phyloP scores from a whole-genome alignment of 2,888 invertebrate genomes.

The Ditula angustiorana region DNA sequence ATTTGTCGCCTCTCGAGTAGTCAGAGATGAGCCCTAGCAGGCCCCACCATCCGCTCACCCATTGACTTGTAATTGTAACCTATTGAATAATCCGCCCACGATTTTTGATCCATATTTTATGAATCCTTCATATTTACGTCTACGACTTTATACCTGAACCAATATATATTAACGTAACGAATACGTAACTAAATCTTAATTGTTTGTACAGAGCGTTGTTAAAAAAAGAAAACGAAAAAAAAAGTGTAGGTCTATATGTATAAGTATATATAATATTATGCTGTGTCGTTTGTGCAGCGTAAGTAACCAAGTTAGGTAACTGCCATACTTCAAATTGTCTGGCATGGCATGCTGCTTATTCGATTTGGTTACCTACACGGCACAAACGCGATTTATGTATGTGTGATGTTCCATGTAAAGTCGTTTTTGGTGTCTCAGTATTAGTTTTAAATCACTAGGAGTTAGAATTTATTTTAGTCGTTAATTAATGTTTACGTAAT shows the following conservation, averaged over 20 bases:
- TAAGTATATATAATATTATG: slow-evolving; percentile 47
- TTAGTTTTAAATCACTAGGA: slow-evolving; percentile 80
- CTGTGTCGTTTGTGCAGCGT: too few relatives aligned
- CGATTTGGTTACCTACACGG: too few relatives aligned
- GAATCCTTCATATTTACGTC: slow-evolving; percentile 47
- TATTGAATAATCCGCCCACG: slow-evolving; percentile 56
- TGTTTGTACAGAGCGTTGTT: slow-evolving; percentile 75
- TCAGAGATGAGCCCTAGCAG: neutral
- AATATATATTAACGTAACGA: slow-evolving; percentile 46
- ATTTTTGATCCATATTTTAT: slow-evolving; percentile 54
- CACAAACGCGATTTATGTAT: slow-evolving; percentile 48
- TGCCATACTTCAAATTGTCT: too few relatives aligned
- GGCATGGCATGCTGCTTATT: too few relatives aligned
- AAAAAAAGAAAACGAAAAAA: slow-evolving; percentile 59
- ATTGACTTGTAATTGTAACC: slow-evolving; percentile 42
- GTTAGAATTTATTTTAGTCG: slow-evolving; percentile 80
- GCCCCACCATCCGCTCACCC: slow-evolving; percentile 17
- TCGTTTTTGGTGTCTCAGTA: slow-evolving; percentile 72
- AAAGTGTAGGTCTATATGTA: slow-evolving; percentile 59
- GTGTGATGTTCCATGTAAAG: slow-evolving; percentile 68
- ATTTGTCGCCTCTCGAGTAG: neutral
- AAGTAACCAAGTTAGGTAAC: too few relatives aligned
- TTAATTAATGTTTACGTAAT: slow-evolving; percentile 79
- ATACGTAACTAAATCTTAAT: slow-evolving; percentile 60
- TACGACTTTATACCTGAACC: slow-evolving; percentile 47